A percentile compares a stretch with the other conserved stretches of the same genome.
Evolutionary conservation across 2,888 invertebrate species (phyloP).

Genomic region (Psococerastis gibbosa): DNA sequence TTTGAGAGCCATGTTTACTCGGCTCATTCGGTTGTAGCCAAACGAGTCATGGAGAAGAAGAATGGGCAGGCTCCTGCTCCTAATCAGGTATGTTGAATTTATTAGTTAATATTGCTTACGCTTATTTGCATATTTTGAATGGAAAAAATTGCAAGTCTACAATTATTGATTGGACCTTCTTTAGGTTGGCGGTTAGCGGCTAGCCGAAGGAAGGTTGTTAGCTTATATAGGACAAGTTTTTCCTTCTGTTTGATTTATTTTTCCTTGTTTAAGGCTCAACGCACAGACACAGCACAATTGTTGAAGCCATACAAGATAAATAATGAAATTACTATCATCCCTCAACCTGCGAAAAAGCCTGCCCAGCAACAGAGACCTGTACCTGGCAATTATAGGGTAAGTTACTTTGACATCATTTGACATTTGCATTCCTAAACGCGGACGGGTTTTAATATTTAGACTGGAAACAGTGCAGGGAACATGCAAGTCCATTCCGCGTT

Average conservation of each 20-base stretch:
- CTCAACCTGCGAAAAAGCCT: constrained; percentile 43
- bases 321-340: constrained; percentile 77
- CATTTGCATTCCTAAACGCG: too few relatives aligned
- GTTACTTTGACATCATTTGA: too few relatives aligned
- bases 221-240: too few relatives aligned
- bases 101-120: too few relatives aligned
- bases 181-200: too few relatives aligned
- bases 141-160: constrained; percentile 12
- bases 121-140: constrained; percentile 16
- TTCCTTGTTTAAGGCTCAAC: constrained; percentile 12
- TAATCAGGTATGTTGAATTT: too few relatives aligned
- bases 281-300: constrained; percentile 34
- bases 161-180: constrained; percentile 17
- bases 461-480: too few relatives aligned
- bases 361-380: constrained; percentile 12
- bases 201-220: too few relatives aligned
- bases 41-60: constrained; percentile 65
- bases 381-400: constrained; percentile 10
- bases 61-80: constrained; percentile 29
- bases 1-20: constrained; percentile 90
- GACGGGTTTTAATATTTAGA: too few relatives aligned
- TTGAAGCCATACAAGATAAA: constrained; percentile 70
- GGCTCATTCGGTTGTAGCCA: constrained; percentile 78
- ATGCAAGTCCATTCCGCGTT: too few relatives aligned
- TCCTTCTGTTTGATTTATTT: too few relatives aligned